phyloP scores from a whole-genome alignment of 2,888 invertebrate species.

The Lasiommata megera region DNA sequence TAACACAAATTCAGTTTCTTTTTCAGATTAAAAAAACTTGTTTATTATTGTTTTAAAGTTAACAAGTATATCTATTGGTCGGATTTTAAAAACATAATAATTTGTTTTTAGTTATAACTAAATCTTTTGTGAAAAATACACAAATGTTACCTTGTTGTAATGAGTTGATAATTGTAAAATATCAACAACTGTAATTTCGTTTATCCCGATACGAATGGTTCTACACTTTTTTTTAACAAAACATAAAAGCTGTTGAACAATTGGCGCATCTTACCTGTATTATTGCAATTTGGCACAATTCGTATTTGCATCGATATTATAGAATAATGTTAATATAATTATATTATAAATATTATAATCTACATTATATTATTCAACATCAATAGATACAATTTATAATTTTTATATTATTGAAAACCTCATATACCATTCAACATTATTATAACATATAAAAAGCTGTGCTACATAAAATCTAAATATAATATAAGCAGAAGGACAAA shows the following conservation, averaged over 20 bases:
- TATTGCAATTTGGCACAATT: slow-evolving; percentile 65
- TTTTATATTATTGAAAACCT: slow-evolving; percentile 38
- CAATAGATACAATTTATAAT: slow-evolving; percentile 47
- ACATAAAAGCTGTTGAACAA: slow-evolving; percentile 46
- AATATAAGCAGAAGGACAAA: slow-evolving; percentile 47
- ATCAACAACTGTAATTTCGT: not conserved
- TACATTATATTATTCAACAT: slow-evolving; percentile 50
- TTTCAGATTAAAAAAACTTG: too few relatives aligned
- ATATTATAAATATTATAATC: slow-evolving; percentile 40
- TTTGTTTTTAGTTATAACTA: not conserved
- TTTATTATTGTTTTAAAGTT: not conserved
- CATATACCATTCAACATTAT: slow-evolving; percentile 44
- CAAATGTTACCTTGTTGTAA: not conserved
- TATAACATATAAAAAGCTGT: slow-evolving; percentile 53
- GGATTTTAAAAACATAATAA: not conserved
- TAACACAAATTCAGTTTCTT: not conserved
- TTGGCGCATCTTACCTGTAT: slow-evolving; percentile 67
- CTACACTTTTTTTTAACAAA: not conserved
- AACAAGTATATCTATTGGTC: slow-evolving; percentile 4
- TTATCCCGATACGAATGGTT: not conserved
- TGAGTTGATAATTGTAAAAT: not conserved
- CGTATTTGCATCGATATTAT: slow-evolving; percentile 25
- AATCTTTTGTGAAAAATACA: not conserved
- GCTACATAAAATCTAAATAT: slow-evolving; percentile 48
- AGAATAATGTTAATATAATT: slow-evolving; percentile 14